phyloP scores from a whole-genome alignment of 2,113 vertebrate species.

The Peromyscus polionotus region DNA sequence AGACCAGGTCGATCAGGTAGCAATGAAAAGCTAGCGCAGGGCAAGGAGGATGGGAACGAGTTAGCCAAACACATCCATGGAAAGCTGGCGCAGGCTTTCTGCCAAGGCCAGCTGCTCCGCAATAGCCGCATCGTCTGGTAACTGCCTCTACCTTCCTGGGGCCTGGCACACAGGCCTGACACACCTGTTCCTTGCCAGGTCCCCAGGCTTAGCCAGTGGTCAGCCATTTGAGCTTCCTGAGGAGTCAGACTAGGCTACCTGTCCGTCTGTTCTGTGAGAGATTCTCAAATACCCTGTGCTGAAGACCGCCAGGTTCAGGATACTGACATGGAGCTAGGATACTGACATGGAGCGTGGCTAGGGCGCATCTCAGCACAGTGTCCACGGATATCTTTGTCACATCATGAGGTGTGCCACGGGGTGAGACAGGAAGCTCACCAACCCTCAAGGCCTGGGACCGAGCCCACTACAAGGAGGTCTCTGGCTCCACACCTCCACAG shows the following conservation, averaged over 20 bases:
- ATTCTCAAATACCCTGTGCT: fast-evolving
- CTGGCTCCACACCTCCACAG: neutral
- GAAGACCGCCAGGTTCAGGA: neutral
- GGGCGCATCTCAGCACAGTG: neutral
- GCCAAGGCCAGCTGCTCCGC: constrained; percentile 53
- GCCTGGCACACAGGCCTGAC: neutral
- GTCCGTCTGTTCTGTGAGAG: neutral
- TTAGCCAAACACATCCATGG: neutral
- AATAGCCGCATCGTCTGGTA: fast-evolving
- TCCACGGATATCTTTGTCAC: neutral
- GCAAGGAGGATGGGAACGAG: neutral
- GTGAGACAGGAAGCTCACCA: neutral
- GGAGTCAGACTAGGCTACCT: neutral
- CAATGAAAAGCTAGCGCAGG: neutral
- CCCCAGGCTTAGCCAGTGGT: fast-evolving
- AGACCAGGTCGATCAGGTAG: neutral
- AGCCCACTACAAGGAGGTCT: neutral
- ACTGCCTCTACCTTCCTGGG: neutral
- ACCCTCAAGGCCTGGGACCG: neutral
- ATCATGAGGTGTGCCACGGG: no score
- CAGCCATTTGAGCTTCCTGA: neutral
- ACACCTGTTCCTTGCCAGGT: neutral
- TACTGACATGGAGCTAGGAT: neutral
- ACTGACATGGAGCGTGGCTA: neutral
- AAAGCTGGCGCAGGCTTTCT: neutral